A percentile compares a stretch with the other conserved stretches of the same genome.
Evolutionary conservation across 2,797 vertebrate genomes (phyloP).

Genomic region (Macrochelys suwanniensis): DNA sequence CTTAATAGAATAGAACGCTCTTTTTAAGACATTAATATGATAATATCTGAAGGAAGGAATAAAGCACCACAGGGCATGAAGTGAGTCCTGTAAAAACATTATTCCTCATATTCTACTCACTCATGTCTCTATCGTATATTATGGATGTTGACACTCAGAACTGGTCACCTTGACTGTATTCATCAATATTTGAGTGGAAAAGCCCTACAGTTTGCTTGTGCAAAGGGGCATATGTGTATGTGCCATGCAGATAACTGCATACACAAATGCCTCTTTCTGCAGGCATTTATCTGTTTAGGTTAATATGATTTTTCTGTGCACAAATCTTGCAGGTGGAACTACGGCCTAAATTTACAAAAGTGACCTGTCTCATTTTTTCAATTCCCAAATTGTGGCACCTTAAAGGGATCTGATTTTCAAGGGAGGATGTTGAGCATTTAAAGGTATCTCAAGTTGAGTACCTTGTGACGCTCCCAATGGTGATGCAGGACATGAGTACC

Average conservation of each 20-base stretch:
- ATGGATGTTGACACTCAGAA: conserved; percentile 34
- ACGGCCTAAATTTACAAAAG: neutral
- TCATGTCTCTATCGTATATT: neutral
- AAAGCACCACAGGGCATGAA: neutral
- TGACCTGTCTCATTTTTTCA: neutral
- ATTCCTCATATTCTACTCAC: conserved; percentile 17
- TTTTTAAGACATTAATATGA: conserved; percentile 21
- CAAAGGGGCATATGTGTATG: neutral
- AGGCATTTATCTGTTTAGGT: neutral
- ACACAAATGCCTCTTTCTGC: neutral
- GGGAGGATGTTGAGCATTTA: neutral
- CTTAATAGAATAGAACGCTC: neutral
- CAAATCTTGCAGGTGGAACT: neutral
- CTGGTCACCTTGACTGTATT: neutral
- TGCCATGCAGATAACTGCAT: neutral
- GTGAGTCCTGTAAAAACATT: neutral
- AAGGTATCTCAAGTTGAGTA: neutral
- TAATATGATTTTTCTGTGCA: neutral
- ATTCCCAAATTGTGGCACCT: neutral
- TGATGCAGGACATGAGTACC: no score
- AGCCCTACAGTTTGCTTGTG: conserved; percentile 5
- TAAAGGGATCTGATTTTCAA: neutral
- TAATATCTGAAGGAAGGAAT: conserved; percentile 7
- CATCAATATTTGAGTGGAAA: neutral
- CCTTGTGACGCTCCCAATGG: no score